Evolutionary conservation across 2,888 invertebrate genomes (phyloP).

Genomic region (Cremastinae sp.): DNA sequence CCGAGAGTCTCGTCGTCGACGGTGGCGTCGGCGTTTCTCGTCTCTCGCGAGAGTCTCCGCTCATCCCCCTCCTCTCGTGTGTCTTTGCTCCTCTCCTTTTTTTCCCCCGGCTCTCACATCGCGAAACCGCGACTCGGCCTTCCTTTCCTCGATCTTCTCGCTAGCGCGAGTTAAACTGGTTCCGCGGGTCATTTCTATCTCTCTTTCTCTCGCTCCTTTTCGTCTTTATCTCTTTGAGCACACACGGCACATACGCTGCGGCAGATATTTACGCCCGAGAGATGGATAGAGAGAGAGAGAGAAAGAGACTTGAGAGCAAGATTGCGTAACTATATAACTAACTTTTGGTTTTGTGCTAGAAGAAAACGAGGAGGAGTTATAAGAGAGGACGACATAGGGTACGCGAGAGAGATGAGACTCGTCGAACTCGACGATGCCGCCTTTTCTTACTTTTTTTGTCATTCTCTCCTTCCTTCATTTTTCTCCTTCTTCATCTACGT

Average conservation of each 20-base stretch:
- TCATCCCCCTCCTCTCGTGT: slow-evolving; percentile 7
- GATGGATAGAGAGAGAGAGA: slow-evolving; percentile 18
- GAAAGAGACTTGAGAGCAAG: slow-evolving; percentile 35
- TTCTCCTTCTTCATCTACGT: slow-evolving; percentile 6
- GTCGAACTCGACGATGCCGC: slow-evolving; percentile 40
- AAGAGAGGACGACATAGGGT: slow-evolving; percentile 27
- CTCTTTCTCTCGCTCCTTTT: slow-evolving; percentile 22
- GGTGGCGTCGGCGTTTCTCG: slow-evolving; percentile 48
- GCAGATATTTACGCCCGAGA: slow-evolving; percentile 33
- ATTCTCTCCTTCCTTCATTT: slow-evolving; percentile 5
- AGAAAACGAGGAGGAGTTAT: slow-evolving; percentile 15
- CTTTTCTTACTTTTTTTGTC: slow-evolving; percentile 15
- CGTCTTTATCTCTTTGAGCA: slow-evolving; percentile 36
- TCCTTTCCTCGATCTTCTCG: slow-evolving; percentile 55
- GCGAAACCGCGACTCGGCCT: slow-evolving; percentile 59
- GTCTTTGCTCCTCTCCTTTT: slow-evolving; percentile 13
- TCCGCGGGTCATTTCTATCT: slow-evolving; percentile 53
- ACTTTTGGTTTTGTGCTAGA: slow-evolving; percentile 58
- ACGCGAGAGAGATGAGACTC: slow-evolving; percentile 41
- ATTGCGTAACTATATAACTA: slow-evolving; percentile 64
- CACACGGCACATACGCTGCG: slow-evolving; percentile 35
- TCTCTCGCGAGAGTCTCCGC: slow-evolving; percentile 36
- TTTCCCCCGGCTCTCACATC: slow-evolving; percentile 44
- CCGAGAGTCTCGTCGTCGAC: slow-evolving; percentile 53
- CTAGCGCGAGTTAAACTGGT: slow-evolving; percentile 57